Evolutionary conservation across 1,140 invertebrate genomes (phyloP), one percentile per base, ranked within the genome.

Genomic region (Calephelis nemesis): DNA sequence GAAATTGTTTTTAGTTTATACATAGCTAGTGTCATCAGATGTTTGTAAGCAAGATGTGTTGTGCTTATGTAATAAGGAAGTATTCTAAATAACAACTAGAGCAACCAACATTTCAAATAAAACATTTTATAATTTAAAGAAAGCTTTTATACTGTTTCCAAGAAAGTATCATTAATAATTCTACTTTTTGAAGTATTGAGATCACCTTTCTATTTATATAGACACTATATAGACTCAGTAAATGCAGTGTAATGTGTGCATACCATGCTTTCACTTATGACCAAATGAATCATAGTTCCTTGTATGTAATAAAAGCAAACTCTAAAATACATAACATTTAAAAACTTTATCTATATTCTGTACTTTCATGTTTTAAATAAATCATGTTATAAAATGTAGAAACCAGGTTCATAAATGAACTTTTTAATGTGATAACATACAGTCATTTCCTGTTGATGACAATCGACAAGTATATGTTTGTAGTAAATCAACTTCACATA

Each of bases 241-340:
- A 75, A 72, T 84, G 76, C 71, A 79, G 77, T 76, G 77, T 84
- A 84, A 81, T 80, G 74, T 79, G 77, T 81, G 69, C 74, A 83
- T 78, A 76, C 70, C 73, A 76, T 68, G 75, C 84, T 88, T 88
- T 88, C 85, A 86, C 85, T 85, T 82, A 66, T 73, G 70, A 83
- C 70, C 65, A 72, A 73, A 82, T 84, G 81, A 84, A 74, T 82
- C 79, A 82, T 78, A 75, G 69, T 74, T 78, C 64, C 73, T 75
- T 69, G 69, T 60, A 64, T 47, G 49, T 42, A 67, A 47, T 64
- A 62, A 68, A 50, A 63, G 63, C 62, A 65, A 58, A 63, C 48
- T 66, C 8, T 9, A 45, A 9, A 63, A 60, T 65, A 40, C 45
- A 49, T 54, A 47, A 63, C 13, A 13, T 13, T 50, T 5, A 50